phyloP scores from a whole-genome alignment of 2,113 vertebrate species.

The Ancistrus triradiatus region DNA sequence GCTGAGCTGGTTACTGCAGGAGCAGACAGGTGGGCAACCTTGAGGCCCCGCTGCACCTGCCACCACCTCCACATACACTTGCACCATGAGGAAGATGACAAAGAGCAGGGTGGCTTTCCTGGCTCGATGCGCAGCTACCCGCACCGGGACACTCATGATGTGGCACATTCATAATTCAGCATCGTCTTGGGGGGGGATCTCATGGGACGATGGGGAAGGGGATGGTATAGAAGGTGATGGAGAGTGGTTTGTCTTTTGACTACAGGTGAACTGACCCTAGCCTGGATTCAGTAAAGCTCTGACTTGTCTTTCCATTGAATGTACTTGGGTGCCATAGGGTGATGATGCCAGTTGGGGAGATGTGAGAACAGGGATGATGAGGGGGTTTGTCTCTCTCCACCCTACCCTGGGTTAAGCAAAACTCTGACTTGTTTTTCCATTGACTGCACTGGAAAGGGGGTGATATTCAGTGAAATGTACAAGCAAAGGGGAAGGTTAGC shows the following conservation, averaged over 20 bases:
- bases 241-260: constrained; percentile 35
- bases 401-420: constrained; percentile 75
- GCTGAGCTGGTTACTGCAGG: constrained; percentile 96
- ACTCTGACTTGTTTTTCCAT: constrained; percentile 59
- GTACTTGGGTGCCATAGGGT: not conserved
- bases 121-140: constrained; percentile 94
- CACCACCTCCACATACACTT: constrained; percentile 77
- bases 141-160: constrained; percentile 98
- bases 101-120: constrained; percentile 89
- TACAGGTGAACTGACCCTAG: constrained; percentile 70
- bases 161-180: constrained; percentile 99
- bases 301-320: constrained; percentile 68
- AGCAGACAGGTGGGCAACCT: constrained; percentile 92
- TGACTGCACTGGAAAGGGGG: constrained; percentile 39
- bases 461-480: constrained; percentile 26
- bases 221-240: not conserved
- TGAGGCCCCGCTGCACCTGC: constrained; percentile 80
- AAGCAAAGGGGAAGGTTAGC: constrained; percentile 29
- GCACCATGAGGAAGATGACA: constrained; percentile 86
- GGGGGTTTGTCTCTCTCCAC: constrained; percentile 42
- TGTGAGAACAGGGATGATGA: not conserved
- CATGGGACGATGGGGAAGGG: constrained; percentile 44
- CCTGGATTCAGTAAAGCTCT: constrained; percentile 72
- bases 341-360: not conserved
- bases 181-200: constrained; percentile 76